These are phyloP conservation scores for Odontothrips loti DNA, from an alignment of 2,888 invertebrate genomes.

Conservation along the genomic window DNA sequence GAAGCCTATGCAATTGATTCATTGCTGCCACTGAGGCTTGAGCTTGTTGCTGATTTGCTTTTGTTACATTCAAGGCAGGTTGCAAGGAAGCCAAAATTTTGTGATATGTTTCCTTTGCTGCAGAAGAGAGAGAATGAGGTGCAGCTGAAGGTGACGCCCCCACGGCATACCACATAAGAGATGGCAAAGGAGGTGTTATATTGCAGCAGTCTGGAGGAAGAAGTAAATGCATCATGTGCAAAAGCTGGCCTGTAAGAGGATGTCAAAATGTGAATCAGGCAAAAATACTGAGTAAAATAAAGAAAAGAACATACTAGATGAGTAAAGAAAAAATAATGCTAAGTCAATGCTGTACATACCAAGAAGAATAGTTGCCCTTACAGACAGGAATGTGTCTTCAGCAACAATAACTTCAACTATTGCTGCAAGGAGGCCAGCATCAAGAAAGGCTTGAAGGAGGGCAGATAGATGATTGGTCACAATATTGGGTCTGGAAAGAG, in stretches of 20 bases:
- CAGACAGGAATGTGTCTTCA: slow-evolving; percentile 83
- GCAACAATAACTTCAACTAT: slow-evolving; percentile 87
- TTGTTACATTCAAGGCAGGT: slow-evolving; percentile 10
- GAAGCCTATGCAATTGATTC: slow-evolving; percentile 69
- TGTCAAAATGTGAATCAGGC: slow-evolving; percentile 7
- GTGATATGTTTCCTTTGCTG: neutral
- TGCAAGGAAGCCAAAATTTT: neutral
- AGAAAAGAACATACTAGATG: neutral
- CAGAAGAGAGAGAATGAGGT: neutral
- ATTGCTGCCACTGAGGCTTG: slow-evolving; percentile 76
- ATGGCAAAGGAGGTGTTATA: slow-evolving; percentile 76
- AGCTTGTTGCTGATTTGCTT: slow-evolving; percentile 60
- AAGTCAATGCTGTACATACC: slow-evolving; percentile 48
- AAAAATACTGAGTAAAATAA: slow-evolving; percentile 31
- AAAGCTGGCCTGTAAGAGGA: slow-evolving; percentile 62
- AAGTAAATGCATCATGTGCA: slow-evolving; percentile 79
- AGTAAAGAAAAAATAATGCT: neutral
- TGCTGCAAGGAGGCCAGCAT: slow-evolving; percentile 80
- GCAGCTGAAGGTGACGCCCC: slow-evolving; percentile 28
- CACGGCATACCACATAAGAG: slow-evolving; percentile 67
- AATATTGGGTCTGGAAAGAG: slow-evolving; percentile 70
- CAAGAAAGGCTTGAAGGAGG: slow-evolving; percentile 81
- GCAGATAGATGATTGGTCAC: slow-evolving; percentile 87
- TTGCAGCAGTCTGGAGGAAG: slow-evolving; percentile 84
- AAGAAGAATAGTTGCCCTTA: slow-evolving; percentile 83